Percentiles rank a stretch among this genome's conserved stretches.
Evolutionary conservation across 2,113 vertebrate species (phyloP).

Genomic region (Entosphenus tridentatus): DNA sequence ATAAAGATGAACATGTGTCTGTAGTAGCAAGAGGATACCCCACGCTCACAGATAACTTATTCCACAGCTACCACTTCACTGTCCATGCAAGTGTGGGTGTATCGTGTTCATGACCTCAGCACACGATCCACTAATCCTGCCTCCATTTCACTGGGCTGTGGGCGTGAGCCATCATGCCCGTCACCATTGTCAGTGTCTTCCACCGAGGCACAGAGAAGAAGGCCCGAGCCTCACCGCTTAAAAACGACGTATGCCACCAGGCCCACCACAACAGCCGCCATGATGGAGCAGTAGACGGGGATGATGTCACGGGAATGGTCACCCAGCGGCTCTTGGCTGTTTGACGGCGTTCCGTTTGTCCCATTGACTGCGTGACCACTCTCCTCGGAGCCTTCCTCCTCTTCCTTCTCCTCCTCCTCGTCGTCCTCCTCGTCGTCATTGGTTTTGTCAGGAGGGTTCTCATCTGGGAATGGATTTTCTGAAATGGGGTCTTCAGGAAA

Average conservation of each 20-base stretch:
- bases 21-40: too few species aligned
- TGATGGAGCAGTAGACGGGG: conserved; percentile 87
- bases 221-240: conserved; percentile 40
- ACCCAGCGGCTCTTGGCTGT: neutral
- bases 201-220: too few species aligned
- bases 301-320: conserved; percentile 41
- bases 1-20: too few species aligned
- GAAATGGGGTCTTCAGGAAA: neutral
- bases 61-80: too few species aligned
- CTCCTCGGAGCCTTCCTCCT: neutral
- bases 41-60: too few species aligned
- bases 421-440: neutral
- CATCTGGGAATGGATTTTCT: neutral
- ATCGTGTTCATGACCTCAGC: too few species aligned
- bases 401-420: neutral
- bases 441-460: neutral
- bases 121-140: too few species aligned
- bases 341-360: too few species aligned
- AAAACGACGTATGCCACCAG: conserved; percentile 72
- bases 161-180: too few species aligned
- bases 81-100: too few species aligned
- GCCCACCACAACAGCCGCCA: conserved; percentile 72
- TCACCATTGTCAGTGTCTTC: too few species aligned
- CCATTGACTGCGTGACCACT: neutral
- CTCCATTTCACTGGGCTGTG: too few species aligned